Evolutionary conservation across 2,113 vertebrate genomes (phyloP).

Genomic region (Mormoops blainvillei): DNA sequence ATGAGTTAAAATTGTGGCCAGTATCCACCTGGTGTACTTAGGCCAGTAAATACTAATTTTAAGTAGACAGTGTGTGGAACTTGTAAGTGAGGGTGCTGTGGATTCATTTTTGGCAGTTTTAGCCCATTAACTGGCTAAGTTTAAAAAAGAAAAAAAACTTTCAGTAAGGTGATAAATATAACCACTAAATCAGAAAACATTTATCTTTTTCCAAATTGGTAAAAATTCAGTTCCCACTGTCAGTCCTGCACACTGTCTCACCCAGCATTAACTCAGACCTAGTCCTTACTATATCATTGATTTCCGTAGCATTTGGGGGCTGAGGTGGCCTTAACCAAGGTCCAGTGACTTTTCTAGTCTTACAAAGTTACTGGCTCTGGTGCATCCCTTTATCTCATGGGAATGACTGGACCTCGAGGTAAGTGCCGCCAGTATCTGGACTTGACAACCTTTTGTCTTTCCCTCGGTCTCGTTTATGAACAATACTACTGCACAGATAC

Average conservation of each 20-base stretch:
- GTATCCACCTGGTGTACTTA: conserved; percentile 18
- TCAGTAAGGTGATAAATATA: conserved; percentile 1
- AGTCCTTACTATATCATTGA: too few species aligned
- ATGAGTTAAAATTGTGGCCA: conserved; percentile 46
- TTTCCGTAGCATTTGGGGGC: too few species aligned
- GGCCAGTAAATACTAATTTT: conserved; percentile 26
- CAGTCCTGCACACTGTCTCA: too few species aligned
- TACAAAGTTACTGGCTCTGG: background rate
- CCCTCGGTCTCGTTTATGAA: background rate
- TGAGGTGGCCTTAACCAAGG: background rate
- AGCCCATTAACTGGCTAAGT: conserved; percentile 5
- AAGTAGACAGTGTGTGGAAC: background rate
- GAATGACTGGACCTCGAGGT: background rate
- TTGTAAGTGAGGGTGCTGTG: conserved; percentile 34
- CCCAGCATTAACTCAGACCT: too few species aligned
- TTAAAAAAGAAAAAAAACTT: background rate
- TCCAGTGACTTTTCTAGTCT: background rate
- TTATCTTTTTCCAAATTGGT: conserved; percentile 35
- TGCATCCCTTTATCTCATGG: background rate
- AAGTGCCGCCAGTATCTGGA: background rate
- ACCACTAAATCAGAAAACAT: conserved; percentile 25
- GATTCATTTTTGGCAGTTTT: conserved; percentile 38
- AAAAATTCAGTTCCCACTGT: background rate
- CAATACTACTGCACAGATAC: background rate
- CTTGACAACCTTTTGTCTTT: background rate